phyloP scores from a whole-genome alignment of 2,113 vertebrate species.

The Corythornis vintsioides region DNA sequence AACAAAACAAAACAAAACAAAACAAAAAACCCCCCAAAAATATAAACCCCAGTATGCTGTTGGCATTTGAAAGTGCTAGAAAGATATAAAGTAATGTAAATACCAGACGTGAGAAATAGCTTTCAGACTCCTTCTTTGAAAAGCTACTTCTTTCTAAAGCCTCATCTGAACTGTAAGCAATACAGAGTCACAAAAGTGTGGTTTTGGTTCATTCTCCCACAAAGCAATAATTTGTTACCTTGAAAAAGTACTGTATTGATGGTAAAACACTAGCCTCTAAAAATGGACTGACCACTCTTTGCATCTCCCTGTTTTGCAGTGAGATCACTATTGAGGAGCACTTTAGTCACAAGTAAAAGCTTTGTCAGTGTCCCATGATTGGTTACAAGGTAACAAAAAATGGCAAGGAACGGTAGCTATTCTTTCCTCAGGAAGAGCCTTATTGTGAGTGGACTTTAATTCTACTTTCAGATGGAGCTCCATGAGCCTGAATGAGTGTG shows the following conservation, averaged over 20 bases:
- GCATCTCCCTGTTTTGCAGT: not conserved
- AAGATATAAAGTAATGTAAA: not conserved
- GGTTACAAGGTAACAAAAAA: not conserved
- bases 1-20: not conserved
- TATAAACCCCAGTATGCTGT: not conserved
- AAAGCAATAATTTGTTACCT: not conserved
- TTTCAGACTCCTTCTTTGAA: not conserved
- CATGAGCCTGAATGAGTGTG: not conserved
- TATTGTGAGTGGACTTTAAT: not conserved
- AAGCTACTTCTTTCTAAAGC: not conserved
- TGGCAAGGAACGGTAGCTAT: not conserved
- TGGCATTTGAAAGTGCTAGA: constrained; percentile 6
- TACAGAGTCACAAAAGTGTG: not conserved
- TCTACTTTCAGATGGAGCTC: not conserved
- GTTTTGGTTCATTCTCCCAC: not conserved
- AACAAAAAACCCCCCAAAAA: too few relatives aligned
- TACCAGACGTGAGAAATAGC: not conserved
- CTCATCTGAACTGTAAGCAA: not conserved
- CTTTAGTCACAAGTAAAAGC: not conserved
- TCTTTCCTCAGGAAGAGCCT: not conserved
- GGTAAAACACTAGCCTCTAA: not conserved
- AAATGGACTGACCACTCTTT: not conserved
- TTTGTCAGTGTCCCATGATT: not conserved
- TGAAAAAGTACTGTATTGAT: not conserved
- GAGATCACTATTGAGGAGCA: not conserved